Conservation (phyloP, 35 echinoderm and acorn worm genomes). For the Ptychodera flava region DNA sequence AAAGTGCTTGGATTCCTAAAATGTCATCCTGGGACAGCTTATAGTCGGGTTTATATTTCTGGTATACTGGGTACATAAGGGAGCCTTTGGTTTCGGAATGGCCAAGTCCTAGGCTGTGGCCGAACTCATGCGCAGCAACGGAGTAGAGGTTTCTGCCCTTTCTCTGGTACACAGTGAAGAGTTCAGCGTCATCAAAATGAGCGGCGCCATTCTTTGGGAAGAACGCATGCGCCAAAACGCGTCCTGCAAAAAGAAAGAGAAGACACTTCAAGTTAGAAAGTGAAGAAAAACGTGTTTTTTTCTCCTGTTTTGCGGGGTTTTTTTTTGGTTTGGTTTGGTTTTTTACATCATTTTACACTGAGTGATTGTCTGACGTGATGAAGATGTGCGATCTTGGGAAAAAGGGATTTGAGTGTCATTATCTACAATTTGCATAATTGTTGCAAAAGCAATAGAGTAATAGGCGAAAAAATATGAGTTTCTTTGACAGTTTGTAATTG, state of each 20-base stretch:
- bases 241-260: conserved; percentile 27
- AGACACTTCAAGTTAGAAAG: no score
- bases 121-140: conserved; percentile 90
- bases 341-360: no score
- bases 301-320: no score
- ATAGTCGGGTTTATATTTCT: conserved; percentile 58
- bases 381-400: no score
- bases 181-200: conserved; percentile 93
- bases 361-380: no score
- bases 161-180: conserved; percentile 37
- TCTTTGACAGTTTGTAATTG: no score
- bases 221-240: conserved; percentile 79
- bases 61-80: conserved; percentile 79
- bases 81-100: conserved; percentile 50
- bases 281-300: no score
- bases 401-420: no score
- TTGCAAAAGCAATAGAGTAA: no score
- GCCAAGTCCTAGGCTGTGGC: conserved; percentile 69
- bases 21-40: conserved; percentile 72
- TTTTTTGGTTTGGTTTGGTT: no score
- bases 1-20: conserved; percentile 73
- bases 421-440: no score
- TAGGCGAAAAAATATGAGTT: no score
- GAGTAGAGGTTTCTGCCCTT: conserved; percentile 58
- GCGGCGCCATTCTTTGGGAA: conserved; percentile 68